Base-by-base conservation (phyloP, 2,113 vertebrate species). In the Corvus cornix region DNA sequence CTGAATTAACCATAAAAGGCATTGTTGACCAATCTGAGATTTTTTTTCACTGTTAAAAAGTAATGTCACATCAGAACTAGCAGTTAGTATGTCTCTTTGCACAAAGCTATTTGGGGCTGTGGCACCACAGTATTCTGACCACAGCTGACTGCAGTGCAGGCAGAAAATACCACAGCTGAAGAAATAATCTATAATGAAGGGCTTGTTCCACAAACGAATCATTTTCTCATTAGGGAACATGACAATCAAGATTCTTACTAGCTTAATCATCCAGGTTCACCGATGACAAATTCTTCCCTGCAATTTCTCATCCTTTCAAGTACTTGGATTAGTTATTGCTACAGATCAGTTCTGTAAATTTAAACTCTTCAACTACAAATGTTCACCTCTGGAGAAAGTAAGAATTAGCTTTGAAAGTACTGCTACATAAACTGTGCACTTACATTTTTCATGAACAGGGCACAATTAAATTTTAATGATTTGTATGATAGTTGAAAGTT, bases 151-250 rank as follows among this genome's bases (percentile, higher is more conserved):
- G 39, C 51, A 87, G 16, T 39, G 22, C 59, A 77, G 48, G 53
- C 15, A 75, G 46, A 94, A 91, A 95, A 93, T 53, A 51, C 27
- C 37, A 55, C 18, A 75, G 39, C 39, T 72, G 60, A 93, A 84
- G 64, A 63, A 91, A 82, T 77, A 81, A 89, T 84, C 48, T 84
- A 37, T 81, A 84, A 59, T 51, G 52, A 93, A 91, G 26, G 37
- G 43, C 16, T 81, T 70, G 31, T 46, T 93, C 60, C 16, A 35
- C 39, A 89, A 87, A 84, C 3, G 0, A 81, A 62, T 70, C 3
- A 81, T 84, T 89, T 94, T 91, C 60, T 93, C 60, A 70, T 95
- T 91, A 89, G 52, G 48, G 30, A 91, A 48, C 53, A 84, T 62
- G 30, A 72, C 55, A 86, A 59, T 78, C 55, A 89, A 84, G 56